phyloP scores from a whole-genome alignment of 2,888 invertebrate species.

The Subacronicta megacephala region DNA sequence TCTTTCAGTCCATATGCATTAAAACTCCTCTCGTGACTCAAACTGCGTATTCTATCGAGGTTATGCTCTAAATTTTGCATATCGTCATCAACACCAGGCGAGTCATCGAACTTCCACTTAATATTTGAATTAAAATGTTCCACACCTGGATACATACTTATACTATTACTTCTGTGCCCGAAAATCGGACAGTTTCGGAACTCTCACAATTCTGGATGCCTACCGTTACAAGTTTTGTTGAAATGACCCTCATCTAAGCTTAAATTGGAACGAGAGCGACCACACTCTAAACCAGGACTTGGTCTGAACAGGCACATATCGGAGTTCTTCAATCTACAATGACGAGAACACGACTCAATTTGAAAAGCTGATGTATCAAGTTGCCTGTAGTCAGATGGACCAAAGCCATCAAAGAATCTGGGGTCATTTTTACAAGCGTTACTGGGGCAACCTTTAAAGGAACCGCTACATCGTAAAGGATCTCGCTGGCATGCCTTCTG shows the following conservation, averaged over 20 bases:
- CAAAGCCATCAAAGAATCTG: conserved; percentile 84
- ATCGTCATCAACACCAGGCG: conserved; percentile 76
- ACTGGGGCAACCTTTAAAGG: conserved; percentile 84
- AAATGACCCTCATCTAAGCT: conserved; percentile 87
- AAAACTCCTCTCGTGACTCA: conserved; percentile 83
- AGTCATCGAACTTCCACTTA: conserved; percentile 86
- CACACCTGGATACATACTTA: conserved; percentile 84
- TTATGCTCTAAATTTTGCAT: conserved; percentile 84
- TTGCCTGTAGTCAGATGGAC: conserved; percentile 81
- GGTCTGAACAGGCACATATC: conserved; percentile 85
- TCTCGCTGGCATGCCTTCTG: conserved; percentile 88
- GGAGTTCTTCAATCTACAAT: conserved; percentile 84
- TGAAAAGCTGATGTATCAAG: conserved; percentile 85
- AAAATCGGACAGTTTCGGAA: conserved; percentile 87
- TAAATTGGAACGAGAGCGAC: conserved; percentile 85
- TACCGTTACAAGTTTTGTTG: conserved; percentile 83
- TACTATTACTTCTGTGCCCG: conserved; percentile 88
- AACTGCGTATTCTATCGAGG: conserved; percentile 85
- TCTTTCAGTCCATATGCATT: conserved; percentile 76
- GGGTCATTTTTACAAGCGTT: conserved; percentile 81
- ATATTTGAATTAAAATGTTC: conserved; percentile 87
- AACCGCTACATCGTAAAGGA: conserved; percentile 80
- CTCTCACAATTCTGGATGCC: conserved; percentile 89
- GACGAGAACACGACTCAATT: conserved; percentile 85
- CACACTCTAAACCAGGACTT: conserved; percentile 80